A percentile compares a stretch with the other conserved stretches of the same genome.
Evolutionary conservation across 2,113 vertebrate genomes (phyloP).

Genomic region (Sylvietta virens): DNA sequence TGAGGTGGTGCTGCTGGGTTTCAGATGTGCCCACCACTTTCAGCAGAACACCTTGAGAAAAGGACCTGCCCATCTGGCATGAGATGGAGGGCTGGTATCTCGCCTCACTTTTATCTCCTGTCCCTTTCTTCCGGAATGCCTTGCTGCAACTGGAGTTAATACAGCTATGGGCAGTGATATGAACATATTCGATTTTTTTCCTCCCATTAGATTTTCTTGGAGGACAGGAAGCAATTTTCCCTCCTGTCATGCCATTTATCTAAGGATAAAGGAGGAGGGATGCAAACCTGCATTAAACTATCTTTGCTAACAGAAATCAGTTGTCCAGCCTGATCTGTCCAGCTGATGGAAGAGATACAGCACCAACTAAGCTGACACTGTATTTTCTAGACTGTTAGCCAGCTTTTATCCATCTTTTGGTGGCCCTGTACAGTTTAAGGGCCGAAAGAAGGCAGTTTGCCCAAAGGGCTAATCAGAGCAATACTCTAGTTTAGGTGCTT

Average conservation of each 20-base stretch:
- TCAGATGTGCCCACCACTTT: background rate
- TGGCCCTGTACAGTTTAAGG: background rate
- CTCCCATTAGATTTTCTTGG: constrained; percentile 42
- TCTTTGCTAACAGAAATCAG: constrained; percentile 41
- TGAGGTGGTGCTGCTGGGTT: background rate
- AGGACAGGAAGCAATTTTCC: constrained; percentile 55
- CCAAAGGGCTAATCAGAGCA: background rate
- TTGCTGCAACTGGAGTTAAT: constrained; percentile 36
- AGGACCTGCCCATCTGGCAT: background rate
- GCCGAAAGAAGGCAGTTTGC: background rate
- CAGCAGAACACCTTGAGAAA: background rate
- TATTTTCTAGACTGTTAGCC: constrained; percentile 9
- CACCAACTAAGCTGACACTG: background rate
- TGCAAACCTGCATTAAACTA: constrained; percentile 32
- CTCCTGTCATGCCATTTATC: constrained; percentile 50
- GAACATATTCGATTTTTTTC: background rate
- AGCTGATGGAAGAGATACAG: constrained; percentile 13
- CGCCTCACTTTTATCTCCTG: constrained; percentile 7
- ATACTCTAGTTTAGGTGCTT: background rate
- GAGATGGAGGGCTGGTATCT: background rate
- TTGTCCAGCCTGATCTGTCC: constrained; percentile 29
- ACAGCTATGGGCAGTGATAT: constrained; percentile 40
- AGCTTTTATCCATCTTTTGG: constrained; percentile 11
- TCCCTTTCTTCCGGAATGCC: constrained; percentile 8
- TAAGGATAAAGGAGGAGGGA: constrained; percentile 28